Evolutionary conservation across 2,888 invertebrate species (phyloP).

Genomic region (Salpingus planirostris): DNA sequence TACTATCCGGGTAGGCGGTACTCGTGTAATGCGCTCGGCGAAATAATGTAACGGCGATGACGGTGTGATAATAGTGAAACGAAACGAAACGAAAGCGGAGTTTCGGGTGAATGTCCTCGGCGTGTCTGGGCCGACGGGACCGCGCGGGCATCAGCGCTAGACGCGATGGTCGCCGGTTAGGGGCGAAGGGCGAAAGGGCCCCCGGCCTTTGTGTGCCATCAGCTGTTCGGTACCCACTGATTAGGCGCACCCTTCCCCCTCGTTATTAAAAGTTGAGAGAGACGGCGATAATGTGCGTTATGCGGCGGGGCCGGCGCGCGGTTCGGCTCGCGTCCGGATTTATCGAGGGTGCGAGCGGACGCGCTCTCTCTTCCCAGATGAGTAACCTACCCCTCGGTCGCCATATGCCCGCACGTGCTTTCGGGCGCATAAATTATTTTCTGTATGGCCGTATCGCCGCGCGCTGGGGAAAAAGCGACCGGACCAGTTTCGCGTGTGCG

Average conservation of each 20-base stretch:
- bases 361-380: conserved; percentile 11
- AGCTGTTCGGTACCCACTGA: conserved; percentile 24
- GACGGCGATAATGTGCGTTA: conserved; percentile 8
- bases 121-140: conserved; percentile 21
- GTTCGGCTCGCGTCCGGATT: no score
- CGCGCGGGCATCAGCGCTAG: no score
- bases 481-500: no score
- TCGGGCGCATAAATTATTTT: no score
- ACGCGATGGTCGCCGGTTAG: conserved; percentile 12
- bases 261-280: conserved; percentile 14
- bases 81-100: conserved; percentile 6
- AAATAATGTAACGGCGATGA: no score
- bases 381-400: conserved; percentile 12
- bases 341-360: conserved; percentile 10
- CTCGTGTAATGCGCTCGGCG: no score
- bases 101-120: conserved; percentile 23
- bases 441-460: no score
- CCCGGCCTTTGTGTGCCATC: conserved; percentile 26
- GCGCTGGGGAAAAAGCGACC: no score
- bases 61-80: neutral
- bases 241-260: conserved; percentile 21
- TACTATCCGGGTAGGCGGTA: no score
- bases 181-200: conserved; percentile 13
- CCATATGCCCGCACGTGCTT: conserved; percentile 21
- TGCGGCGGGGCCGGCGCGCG: no score